phyloP scores from a whole-genome alignment of 2,888 invertebrate species.

The Lithophane semibrunnea region DNA sequence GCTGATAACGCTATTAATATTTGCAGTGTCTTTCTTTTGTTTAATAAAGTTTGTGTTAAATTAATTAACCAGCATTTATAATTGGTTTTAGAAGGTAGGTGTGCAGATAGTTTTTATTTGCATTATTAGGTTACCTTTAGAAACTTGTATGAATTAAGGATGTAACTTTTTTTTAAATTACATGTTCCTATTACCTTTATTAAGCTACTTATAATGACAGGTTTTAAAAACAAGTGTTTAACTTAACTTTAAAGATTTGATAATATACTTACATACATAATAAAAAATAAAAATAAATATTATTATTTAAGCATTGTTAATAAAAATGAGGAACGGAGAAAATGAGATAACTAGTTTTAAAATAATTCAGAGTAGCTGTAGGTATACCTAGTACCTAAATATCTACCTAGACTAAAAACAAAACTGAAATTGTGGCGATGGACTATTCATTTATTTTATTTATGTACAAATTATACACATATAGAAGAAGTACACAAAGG shows the following conservation, averaged over 20 bases:
- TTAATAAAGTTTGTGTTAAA: background rate
- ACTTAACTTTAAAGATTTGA: background rate
- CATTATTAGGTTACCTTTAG: background rate
- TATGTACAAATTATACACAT: background rate
- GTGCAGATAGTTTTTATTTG: background rate
- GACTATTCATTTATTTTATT: background rate
- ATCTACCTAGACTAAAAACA: background rate
- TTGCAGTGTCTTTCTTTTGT: constrained; percentile 16
- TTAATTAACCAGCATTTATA: background rate
- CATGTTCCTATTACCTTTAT: constrained; percentile 10
- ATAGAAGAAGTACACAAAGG: background rate
- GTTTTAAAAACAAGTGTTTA: background rate
- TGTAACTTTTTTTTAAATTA: background rate
- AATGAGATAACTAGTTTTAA: background rate
- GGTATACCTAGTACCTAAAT: background rate
- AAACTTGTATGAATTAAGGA: background rate
- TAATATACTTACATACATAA: background rate
- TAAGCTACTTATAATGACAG: background rate
- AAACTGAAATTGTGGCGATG: background rate
- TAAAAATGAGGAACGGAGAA: background rate
- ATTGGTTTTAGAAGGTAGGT: background rate
- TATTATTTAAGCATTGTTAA: too few species aligned
- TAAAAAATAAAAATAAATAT: background rate
- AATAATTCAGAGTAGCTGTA: background rate
- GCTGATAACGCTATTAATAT: constrained; percentile 24